Evolutionary conservation across 2,113 vertebrate genomes (phyloP).

Genomic region (Holacanthus passer): DNA sequence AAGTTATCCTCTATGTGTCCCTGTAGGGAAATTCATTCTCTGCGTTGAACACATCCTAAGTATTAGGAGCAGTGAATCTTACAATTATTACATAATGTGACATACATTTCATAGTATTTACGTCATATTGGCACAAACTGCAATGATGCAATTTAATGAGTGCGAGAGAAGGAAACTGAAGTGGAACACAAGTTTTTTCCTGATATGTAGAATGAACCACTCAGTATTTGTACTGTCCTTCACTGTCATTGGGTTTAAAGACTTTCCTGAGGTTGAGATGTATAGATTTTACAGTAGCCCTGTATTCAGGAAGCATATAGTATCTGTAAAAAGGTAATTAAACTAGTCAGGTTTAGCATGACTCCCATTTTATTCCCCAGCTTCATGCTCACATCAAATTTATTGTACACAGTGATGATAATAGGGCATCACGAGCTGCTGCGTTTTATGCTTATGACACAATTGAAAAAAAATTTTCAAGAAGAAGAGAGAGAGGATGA

Average conservation of each 20-base stretch:
- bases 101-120: conserved; percentile 1
- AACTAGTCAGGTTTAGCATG: conserved; percentile 1
- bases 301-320: neutral
- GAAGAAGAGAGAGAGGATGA: no score
- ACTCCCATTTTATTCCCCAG: neutral
- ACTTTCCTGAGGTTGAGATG: neutral
- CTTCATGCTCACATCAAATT: neutral
- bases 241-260: neutral
- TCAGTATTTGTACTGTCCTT: neutral
- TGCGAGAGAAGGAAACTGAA: conserved; percentile 11
- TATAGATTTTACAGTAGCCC: neutral
- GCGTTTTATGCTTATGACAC: neutral
- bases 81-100: neutral
- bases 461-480: no score
- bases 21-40: no score
- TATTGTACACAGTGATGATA: neutral
- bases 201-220: conserved; percentile 5
- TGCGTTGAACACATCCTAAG: no score
- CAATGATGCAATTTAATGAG: neutral
- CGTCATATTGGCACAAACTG: neutral
- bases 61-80: no score
- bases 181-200: neutral
- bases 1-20: no score
- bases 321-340: neutral
- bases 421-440: neutral